Conservation (phyloP, 2,888 invertebrate species). For the Alviniconcha strummeri region DNA sequence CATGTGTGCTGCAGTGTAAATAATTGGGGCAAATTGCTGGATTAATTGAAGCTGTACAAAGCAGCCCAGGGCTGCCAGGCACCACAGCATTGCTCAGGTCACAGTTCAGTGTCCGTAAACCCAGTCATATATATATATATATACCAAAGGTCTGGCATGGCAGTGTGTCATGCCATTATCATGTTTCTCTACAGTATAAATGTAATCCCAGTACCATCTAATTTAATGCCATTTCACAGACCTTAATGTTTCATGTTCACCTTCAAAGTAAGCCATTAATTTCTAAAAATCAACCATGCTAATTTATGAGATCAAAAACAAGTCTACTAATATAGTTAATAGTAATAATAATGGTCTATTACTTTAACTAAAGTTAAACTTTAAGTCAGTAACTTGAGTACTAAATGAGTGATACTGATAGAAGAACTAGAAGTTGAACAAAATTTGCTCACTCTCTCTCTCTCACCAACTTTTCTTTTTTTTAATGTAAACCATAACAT, state of each 20-base stretch:
- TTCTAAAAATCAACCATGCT: background rate
- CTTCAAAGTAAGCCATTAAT: background rate
- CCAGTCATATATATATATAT: too few species aligned
- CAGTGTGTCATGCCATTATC: too few species aligned
- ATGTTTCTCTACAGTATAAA: background rate
- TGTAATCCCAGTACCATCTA: background rate
- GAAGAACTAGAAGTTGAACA: background rate
- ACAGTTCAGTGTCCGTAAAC: background rate
- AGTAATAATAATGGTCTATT: background rate
- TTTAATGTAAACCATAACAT: background rate
- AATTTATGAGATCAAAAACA: background rate
- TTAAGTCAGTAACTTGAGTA: background rate
- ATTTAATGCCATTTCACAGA: too few species aligned
- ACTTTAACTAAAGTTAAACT: background rate
- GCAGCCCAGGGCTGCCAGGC: background rate
- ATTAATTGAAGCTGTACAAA: constrained; percentile 14
- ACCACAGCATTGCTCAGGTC: background rate
- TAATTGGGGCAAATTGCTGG: constrained; percentile 24
- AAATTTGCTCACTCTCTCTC: background rate
- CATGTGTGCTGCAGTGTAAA: background rate
- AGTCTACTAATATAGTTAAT: background rate
- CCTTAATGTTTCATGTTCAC: too few species aligned
- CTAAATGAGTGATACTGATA: background rate
- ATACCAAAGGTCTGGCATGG: too few species aligned
- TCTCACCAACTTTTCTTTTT: background rate